These are phyloP conservation scores for Halocaridina rubra DNA, from an alignment of 2,888 invertebrate genomes.

Conservation along the genomic window DNA sequence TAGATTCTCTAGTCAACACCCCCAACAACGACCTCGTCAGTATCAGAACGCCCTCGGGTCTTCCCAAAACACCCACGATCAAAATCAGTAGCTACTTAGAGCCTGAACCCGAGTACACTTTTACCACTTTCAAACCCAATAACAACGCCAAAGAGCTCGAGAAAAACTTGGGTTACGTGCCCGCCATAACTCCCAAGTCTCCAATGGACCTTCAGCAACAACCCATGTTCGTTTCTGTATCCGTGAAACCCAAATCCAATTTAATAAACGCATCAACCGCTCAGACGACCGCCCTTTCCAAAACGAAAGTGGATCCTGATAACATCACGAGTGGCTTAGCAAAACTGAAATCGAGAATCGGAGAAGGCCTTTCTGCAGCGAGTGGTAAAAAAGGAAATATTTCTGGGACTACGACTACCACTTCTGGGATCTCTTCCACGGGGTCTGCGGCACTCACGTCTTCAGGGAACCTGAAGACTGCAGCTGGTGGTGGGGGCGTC, in stretches of 20 bases:
- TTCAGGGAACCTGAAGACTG: too few relatives aligned
- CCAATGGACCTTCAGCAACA: slow-evolving; percentile 7
- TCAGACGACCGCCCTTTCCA: slow-evolving; percentile 21
- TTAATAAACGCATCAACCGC: too few relatives aligned
- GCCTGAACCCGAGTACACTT: slow-evolving; percentile 51
- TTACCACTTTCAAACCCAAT: slow-evolving; percentile 54
- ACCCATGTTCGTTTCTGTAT: slow-evolving; percentile 24
- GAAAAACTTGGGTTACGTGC: slow-evolving; percentile 29
- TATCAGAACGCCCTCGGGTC: slow-evolving; percentile 13
- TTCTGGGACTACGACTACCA: background rate
- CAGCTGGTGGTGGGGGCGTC: background rate
- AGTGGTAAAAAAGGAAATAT: slow-evolving; percentile 1
- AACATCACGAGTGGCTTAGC: slow-evolving; percentile 20
- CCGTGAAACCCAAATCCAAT: slow-evolving; percentile 56
- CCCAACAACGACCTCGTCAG: background rate
- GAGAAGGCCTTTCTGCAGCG: background rate
- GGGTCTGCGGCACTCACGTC: slow-evolving; percentile 9
- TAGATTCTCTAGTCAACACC: slow-evolving; percentile 10
- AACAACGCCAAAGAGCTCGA: background rate
- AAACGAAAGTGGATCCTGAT: slow-evolving; percentile 35
- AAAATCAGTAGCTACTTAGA: slow-evolving; percentile 44
- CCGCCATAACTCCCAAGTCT: slow-evolving; percentile 31
- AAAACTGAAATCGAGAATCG: slow-evolving; percentile 35
- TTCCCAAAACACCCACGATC: slow-evolving; percentile 37
- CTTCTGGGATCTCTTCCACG: background rate